Evolutionary conservation across 2,888 invertebrate genomes (phyloP), one percentile per base, ranked within the genome.

Genomic region (Aleiodes testaceus): DNA sequence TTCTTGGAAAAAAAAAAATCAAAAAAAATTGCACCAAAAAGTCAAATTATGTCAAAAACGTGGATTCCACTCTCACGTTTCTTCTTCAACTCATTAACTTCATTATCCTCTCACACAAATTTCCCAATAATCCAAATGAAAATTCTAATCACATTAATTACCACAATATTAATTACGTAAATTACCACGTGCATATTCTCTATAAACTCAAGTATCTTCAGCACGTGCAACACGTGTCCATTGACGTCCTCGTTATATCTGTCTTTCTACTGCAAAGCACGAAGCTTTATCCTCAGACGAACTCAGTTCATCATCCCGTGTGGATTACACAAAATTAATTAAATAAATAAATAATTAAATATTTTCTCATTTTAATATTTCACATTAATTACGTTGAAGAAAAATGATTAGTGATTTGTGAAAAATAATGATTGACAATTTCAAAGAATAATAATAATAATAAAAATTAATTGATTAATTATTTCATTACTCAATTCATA

Each of bases 151-250:
- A 6, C 16, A 18, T 42, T 12, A 22, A 30, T 26, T 53, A 30
- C n/a, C 3, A 30, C 30, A 6, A 53, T 14, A 30, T 53, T n/a
- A 6, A 53, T 22, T 30, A 53, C 53, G 53, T 22, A 53, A 53
- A 26, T 59, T 12, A 3, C 36, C 59, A 59, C 36, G 59, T 59
- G 59, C 59, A 36, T 9, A 36, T 11, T 6, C 16, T 59, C 3
- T 16, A 36, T 42, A 59, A 14, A 14, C 59, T 59, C 59, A 7
- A 14, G 18, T 59, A 42, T 18, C 59, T 36, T 7, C 36, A 11
- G 59, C 59, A 59, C 59, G 59, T 59, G 59, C 42, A 59, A 16
- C 36, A 59, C 36, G 59, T 59, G 59, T 30, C 18, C 9, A 42
- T 11, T 59, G 59, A 36, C 59, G 59, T 59, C 4, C 53, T 14